Evolutionary conservation across 2,888 invertebrate genomes (phyloP), one percentile per base, ranked within the genome.

Genomic region (Ptilodon capucinus): DNA sequence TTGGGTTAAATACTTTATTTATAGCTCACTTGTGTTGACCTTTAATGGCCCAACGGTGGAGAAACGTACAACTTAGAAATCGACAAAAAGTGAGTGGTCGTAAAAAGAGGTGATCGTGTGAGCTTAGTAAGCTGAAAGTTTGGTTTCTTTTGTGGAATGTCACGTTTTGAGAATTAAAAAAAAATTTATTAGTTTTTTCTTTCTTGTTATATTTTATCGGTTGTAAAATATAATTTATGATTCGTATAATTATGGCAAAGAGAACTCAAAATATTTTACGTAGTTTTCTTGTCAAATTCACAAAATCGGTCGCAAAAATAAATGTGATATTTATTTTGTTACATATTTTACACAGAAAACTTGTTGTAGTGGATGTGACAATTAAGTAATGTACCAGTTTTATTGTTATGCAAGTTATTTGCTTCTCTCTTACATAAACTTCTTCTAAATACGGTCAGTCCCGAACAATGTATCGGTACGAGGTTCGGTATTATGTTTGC

Each of bases 1-100:
- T 81, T 80, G 81, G 78, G 80, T 85, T 86, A 85, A 86, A 86
- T 81, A 84, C 82, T 79, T 80, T 87, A 87, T 86, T 87, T 86
- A 88, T 87, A 76, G 81, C 79, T 71, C 71, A 78, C 82, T 80
- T 78, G 74, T 64, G 58, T 67, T 86, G 84, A 86, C 85, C 86
- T 86, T 83, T 84, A 71, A 74, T 76, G 41, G 49, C 34, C 21
- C 19, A 36, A 34, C 36, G 28, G 35, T 19, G 40, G 32, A 44
- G 60, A 61, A 59, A 49, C 46, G 48, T 28, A 48, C 62, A 67
- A 65, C 51, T 61, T 51, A 35, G 53, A 57, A 67, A 58, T 55
- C 32, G 51, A 50, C 42, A 36, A 46, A 64, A 64, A 47, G 44
- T 42, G 38, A 44, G 38, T 34, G 28, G 13, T 42, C 48, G 36